Evolutionary conservation across 1,140 invertebrate species (phyloP).

Genomic region (Drosophila pseudoobscura): DNA sequence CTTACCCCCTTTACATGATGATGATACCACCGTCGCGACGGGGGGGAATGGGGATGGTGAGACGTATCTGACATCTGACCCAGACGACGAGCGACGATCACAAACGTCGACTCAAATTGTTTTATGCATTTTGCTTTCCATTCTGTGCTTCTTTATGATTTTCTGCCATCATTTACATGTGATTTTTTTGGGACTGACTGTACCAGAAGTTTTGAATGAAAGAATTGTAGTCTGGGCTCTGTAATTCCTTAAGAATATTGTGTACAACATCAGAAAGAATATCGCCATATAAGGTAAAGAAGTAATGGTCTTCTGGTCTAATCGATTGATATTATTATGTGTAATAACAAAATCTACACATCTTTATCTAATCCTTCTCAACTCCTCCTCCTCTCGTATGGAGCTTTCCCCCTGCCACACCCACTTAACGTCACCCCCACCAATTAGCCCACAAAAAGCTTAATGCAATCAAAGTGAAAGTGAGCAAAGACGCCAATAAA

Average conservation of each 20-base stretch:
- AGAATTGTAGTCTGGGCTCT: not conserved
- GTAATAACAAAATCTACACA: not conserved
- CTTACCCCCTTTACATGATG: constrained; percentile 48
- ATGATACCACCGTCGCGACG: constrained; percentile 11
- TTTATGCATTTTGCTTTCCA: constrained; percentile 37
- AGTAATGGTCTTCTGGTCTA: not conserved
- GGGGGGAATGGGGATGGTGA: constrained; percentile 61
- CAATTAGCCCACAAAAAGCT: constrained; percentile 34
- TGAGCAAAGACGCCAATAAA: constrained; percentile 77
- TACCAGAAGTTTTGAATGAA: constrained; percentile 7
- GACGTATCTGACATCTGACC: constrained; percentile 68
- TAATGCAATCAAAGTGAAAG: constrained; percentile 72
- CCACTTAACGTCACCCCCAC: not conserved
- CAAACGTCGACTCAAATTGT: constrained; percentile 38
- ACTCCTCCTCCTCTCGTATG: too few species aligned
- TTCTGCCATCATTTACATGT: constrained; percentile 39
- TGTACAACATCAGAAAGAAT: too few species aligned
- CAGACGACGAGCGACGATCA: constrained; percentile 39
- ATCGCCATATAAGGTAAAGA: too few species aligned
- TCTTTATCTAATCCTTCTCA: not conserved
- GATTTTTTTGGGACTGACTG: constrained; percentile 26
- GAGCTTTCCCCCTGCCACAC: not conserved
- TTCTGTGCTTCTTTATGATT: constrained; percentile 32
- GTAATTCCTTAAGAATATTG: too few species aligned
- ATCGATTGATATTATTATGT: not conserved